phyloP scores from a whole-genome alignment of 1,140 invertebrate species.

The Phymorhynchus buccinoides region DNA sequence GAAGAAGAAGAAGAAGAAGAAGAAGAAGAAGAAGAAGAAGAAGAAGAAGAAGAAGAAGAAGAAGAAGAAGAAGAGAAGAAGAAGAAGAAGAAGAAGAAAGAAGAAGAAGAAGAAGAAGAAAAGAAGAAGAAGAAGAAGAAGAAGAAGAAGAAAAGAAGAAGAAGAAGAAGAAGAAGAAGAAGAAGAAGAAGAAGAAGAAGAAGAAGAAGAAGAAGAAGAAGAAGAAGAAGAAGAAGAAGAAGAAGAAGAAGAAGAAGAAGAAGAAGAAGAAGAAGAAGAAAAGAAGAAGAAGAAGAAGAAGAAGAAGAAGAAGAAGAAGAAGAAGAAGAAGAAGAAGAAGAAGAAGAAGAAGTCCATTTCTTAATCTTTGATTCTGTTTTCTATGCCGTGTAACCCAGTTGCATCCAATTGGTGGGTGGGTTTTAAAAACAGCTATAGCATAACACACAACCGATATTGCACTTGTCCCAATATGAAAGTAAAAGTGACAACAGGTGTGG shows the following conservation, averaged over 20 bases:
- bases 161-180: constrained; percentile 15
- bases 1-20: no score
- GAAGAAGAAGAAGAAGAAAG: not conserved
- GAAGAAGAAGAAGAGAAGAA: not conserved
- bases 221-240: not conserved
- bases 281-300: constrained; percentile 32
- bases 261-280: not conserved
- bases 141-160: constrained; percentile 5
- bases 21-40: constrained; percentile 4
- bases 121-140: constrained; percentile 10
- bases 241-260: not conserved
- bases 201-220: not conserved
- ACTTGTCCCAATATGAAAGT: no score
- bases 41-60: no score
- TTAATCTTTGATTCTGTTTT: no score
- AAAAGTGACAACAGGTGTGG: no score
- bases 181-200: constrained; percentile 9
- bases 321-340: no score
- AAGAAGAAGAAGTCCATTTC: no score
- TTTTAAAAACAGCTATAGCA: no score
- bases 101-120: constrained; percentile 30
- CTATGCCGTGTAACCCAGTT: no score
- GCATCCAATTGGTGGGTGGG: no score
- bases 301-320: not conserved
- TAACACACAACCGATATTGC: no score